phyloP scores from a whole-genome alignment of 1,140 invertebrate species.

The Adoxophyes honmai region DNA sequence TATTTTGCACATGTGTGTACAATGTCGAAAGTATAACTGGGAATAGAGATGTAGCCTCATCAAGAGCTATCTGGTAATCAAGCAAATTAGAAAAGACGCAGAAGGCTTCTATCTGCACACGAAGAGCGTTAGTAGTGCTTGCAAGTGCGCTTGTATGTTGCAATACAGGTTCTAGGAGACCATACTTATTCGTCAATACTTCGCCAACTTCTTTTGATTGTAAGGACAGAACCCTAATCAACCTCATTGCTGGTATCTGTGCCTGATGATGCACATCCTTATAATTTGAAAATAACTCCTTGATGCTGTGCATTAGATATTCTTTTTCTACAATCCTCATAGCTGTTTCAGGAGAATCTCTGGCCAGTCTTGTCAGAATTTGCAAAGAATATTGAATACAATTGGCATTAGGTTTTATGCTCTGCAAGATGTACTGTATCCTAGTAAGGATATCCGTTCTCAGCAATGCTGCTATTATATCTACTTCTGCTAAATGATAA shows the following conservation, averaged over 20 bases:
- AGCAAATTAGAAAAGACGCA: slow-evolving; percentile 71
- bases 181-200: slow-evolving; percentile 61
- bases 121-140: slow-evolving; percentile 69
- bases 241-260: slow-evolving; percentile 68
- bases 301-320: slow-evolving; percentile 78
- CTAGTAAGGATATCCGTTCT: slow-evolving; percentile 87
- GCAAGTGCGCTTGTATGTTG: slow-evolving; percentile 72
- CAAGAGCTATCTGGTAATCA: slow-evolving; percentile 57
- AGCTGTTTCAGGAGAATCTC: slow-evolving; percentile 81
- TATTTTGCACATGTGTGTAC: slow-evolving; percentile 75
- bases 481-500: slow-evolving; percentile 87
- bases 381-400: slow-evolving; percentile 83
- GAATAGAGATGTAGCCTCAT: slow-evolving; percentile 53
- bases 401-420: slow-evolving; percentile 80
- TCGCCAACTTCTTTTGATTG: slow-evolving; percentile 62
- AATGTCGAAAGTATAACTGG: slow-evolving; percentile 68
- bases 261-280: slow-evolving; percentile 27
- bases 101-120: slow-evolving; percentile 80
- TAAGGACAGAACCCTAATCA: slow-evolving; percentile 72
- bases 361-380: slow-evolving; percentile 82
- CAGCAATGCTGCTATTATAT: slow-evolving; percentile 84
- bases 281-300: slow-evolving; percentile 79
- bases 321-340: slow-evolving; percentile 78
- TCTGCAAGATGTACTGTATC: slow-evolving; percentile 84
- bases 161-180: slow-evolving; percentile 67